phyloP scores from a whole-genome alignment of 1,140 invertebrate species.

The Dolichoris vasculosae region DNA sequence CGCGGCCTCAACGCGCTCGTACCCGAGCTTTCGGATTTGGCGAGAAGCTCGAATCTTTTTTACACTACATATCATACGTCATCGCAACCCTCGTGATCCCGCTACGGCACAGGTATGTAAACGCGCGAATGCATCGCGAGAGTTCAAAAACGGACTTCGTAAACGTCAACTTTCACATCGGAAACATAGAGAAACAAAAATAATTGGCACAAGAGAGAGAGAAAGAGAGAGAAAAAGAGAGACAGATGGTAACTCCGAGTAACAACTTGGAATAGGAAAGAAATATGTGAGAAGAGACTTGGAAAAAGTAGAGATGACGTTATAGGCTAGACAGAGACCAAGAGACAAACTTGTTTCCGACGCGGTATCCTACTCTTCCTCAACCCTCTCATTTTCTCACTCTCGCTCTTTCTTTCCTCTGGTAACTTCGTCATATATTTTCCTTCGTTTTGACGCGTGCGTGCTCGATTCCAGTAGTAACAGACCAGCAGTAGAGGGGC shows the following conservation, averaged over 20 bases:
- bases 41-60: background rate
- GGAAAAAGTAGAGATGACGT: background rate
- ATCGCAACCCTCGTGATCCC: background rate
- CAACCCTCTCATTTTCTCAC: background rate
- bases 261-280: background rate
- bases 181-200: conserved; percentile 1
- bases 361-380: background rate
- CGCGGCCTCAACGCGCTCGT: background rate
- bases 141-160: too few relatives aligned
- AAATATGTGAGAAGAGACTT: background rate
- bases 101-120: background rate
- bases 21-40: background rate
- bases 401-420: background rate
- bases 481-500: background rate
- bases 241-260: too few relatives aligned
- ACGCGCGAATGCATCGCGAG: background rate
- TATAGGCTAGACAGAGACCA: background rate
- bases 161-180: too few relatives aligned
- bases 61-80: background rate
- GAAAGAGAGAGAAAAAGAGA: conserved; percentile 29
- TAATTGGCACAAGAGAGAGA: conserved; percentile 38
- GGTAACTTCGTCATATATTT: background rate
- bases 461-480: background rate
- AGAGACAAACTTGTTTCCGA: background rate
- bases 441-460: background rate